Conservation (phyloP, 1,140 invertebrate genomes). For the Cydia fagiglandana region DNA sequence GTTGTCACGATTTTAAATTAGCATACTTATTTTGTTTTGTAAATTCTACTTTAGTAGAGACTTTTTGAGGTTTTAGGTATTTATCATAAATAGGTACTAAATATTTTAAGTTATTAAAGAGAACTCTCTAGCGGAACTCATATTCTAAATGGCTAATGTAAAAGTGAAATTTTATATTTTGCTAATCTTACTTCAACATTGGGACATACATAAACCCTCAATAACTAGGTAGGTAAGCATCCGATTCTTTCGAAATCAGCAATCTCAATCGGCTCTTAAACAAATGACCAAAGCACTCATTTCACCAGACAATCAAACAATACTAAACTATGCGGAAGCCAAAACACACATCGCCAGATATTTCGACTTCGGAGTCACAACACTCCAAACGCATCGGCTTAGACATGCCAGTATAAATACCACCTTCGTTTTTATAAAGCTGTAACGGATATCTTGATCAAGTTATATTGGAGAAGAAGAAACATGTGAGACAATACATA, state of each 20-base stretch:
- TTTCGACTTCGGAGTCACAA: background rate
- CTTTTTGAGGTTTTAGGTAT: background rate
- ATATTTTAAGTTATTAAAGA: background rate
- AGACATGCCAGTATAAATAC: background rate
- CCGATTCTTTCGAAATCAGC: slow-evolving; percentile 1
- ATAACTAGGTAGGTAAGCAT: background rate
- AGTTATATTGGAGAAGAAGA: background rate
- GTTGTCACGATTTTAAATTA: background rate
- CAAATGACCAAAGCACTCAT: slow-evolving; percentile 4
- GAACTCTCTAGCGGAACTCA: background rate
- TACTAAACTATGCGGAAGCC: slow-evolving; percentile 9
- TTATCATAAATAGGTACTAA: background rate
- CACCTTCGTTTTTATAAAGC: background rate
- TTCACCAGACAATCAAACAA: slow-evolving; percentile 16
- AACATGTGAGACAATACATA: background rate
- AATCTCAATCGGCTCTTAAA: background rate
- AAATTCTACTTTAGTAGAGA: background rate
- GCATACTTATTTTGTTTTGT: background rate
- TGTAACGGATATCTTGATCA: background rate
- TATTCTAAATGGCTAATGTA: background rate
- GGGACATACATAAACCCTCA: background rate
- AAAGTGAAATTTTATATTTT: background rate
- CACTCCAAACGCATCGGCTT: background rate
- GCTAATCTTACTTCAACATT: background rate
- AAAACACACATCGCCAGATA: slow-evolving; percentile 7